These are phyloP conservation scores for Trachemys scripta DNA, from an alignment of 2,113 vertebrate genomes.

Conservation along the genomic window DNA sequence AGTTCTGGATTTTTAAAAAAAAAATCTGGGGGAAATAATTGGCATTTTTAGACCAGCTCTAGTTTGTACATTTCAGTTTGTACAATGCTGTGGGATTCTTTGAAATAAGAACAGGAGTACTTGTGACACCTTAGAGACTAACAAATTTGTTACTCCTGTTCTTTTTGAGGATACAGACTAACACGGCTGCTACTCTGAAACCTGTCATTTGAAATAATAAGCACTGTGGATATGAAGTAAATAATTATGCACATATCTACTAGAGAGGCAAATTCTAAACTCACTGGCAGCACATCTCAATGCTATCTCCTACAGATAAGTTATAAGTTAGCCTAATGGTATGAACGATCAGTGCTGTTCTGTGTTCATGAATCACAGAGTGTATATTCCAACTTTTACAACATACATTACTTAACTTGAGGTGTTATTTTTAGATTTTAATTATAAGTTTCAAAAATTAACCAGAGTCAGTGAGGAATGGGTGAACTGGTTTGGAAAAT, in stretches of 20 bases:
- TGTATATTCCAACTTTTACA: neutral
- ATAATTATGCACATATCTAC: slow-evolving; percentile 26
- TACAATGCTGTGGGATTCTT: slow-evolving; percentile 16
- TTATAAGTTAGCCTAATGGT: neutral
- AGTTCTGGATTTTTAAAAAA: neutral
- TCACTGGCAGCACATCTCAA: neutral
- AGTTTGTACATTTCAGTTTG: slow-evolving; percentile 20
- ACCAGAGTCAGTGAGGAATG: slow-evolving; percentile 20
- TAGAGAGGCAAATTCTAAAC: slow-evolving; percentile 28
- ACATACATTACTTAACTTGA: neutral
- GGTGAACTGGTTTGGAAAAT: slow-evolving; percentile 11
- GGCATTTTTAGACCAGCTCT: slow-evolving; percentile 23
- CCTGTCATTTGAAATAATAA: no score
- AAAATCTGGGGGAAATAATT: neutral
- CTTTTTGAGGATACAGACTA: no score
- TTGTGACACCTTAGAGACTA: no score
- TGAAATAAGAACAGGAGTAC: no score
- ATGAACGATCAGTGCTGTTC: neutral
- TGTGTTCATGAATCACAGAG: neutral
- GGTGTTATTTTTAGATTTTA: slow-evolving; percentile 31
- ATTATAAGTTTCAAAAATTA: slow-evolving; percentile 6
- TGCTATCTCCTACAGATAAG: neutral
- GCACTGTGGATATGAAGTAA: slow-evolving; percentile 14
- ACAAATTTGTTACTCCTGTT: no score
- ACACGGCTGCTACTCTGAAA: no score